Evolutionary conservation across 2,888 invertebrate genomes (phyloP), one percentile per base, ranked within the genome.

Genomic region (Tridacna crocea): DNA sequence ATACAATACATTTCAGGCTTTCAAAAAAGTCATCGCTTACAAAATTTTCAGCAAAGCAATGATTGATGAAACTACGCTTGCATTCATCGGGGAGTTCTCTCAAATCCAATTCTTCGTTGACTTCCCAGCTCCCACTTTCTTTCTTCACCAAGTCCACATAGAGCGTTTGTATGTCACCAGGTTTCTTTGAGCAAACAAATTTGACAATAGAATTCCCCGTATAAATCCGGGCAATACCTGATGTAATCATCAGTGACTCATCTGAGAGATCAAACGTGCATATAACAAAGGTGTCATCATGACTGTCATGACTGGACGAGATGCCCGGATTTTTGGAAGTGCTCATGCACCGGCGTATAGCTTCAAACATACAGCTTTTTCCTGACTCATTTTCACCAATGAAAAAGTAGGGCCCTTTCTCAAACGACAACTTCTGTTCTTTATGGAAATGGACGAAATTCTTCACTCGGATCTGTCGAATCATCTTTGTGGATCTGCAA

Each of bases 401-500:
- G 19, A 78, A 78, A n/a, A 72, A 72, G 63, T 61, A 36, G 19
- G 63, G 19, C 11, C 72, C 72, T 48, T 48, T 22, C 2, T 27
- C 27, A 36, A 76, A 55, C 11, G 66, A 51, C 22, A 76, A 36
- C 10, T 24, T 27, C 24, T 68, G 68, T 46, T 68, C 68, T 19
- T 55, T 68, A 26, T 76, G 17, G 22, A 76, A 76, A 70, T 68
- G 76, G n/a, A 76, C 68, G 65, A 76, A 76, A 27, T 68, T 76
- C 24, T 66, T 76, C 12, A 76, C 48, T 46, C 51, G 22, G 24
- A 68, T 51, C 15, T 36, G 15, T 70, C 46, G 48, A 47, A 76
- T 24, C 76, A 76, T 76, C 36, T 36, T 36, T 36, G 36, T 36
- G 2, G 26, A 24, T 51, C 66, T n/a, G 36, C 4, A 63, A 63